These are phyloP conservation scores for Zaprionus capensis DNA, from an alignment of 1,140 invertebrate species.

Conservation along the genomic window DNA sequence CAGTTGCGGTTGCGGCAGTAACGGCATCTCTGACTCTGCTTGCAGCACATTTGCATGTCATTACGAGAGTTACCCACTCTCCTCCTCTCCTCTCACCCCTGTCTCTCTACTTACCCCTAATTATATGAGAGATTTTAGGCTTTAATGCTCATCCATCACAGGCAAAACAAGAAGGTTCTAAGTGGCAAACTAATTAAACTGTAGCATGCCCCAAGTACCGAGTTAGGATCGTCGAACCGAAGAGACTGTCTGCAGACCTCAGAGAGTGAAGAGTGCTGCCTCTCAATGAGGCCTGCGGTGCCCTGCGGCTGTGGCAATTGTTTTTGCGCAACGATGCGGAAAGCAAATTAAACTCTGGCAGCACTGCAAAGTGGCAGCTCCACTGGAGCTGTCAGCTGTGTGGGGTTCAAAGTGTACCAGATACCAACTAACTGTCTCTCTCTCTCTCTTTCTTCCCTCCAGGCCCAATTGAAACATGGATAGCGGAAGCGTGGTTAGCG, in stretches of 20 bases:
- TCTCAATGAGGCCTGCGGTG: neutral
- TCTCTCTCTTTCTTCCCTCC: slow-evolving; percentile 18
- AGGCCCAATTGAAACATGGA: slow-evolving; percentile 65
- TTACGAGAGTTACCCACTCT: slow-evolving; percentile 8
- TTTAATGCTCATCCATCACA: slow-evolving; percentile 12
- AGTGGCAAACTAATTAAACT: slow-evolving; percentile 56
- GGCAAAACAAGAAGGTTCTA: slow-evolving; percentile 34
- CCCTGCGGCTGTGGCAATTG: slow-evolving; percentile 55
- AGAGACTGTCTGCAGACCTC: slow-evolving; percentile 8
- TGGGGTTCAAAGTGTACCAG: slow-evolving; percentile 39
- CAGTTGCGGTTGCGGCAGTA: slow-evolving; percentile 19
- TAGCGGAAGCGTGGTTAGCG: slow-evolving; percentile 81
- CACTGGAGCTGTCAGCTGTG: slow-evolving; percentile 8
- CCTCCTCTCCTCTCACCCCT: neutral
- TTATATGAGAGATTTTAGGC: slow-evolving; percentile 22
- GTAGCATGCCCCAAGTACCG: slow-evolving; percentile 63
- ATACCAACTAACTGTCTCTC: neutral
- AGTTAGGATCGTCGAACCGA: slow-evolving; percentile 63
- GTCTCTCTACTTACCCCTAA: neutral
- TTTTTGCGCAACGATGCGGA: slow-evolving; percentile 65
- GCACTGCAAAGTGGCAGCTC: slow-evolving; percentile 36
- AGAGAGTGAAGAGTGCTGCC: neutral
- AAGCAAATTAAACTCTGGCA: slow-evolving; percentile 69
- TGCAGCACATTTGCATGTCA: slow-evolving; percentile 69
- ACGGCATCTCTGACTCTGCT: slow-evolving; percentile 32